Percentiles rank a stretch among this genome's conserved stretches.
These are phyloP conservation scores for Mythimna albipuncta DNA, from an alignment of 2,888 invertebrate species.

Conservation along the genomic window DNA sequence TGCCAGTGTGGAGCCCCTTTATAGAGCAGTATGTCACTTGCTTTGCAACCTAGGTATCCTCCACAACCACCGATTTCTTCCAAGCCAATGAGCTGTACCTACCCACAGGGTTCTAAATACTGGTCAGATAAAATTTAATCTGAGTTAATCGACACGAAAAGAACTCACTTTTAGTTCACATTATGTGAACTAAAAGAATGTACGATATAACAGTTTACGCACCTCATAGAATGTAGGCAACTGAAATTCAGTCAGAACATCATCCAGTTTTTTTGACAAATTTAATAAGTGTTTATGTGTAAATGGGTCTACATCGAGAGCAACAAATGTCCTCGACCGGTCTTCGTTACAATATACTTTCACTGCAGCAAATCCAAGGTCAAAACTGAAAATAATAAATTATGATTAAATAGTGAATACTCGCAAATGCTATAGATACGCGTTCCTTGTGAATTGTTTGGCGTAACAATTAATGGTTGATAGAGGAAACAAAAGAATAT, in stretches of 20 bases:
- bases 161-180: too few species aligned
- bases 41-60: too few species aligned
- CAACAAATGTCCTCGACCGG: conserved; percentile 95
- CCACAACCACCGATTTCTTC: too few species aligned
- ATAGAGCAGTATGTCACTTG: too few species aligned
- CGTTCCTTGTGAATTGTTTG: not conserved
- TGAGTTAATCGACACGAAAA: too few species aligned
- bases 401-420: too few species aligned
- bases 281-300: conserved; percentile 90
- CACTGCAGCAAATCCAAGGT: conserved; percentile 91
- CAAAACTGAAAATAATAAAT: conserved; percentile 85
- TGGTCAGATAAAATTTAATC: too few species aligned
- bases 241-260: conserved; percentile 93
- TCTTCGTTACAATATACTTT: conserved; percentile 96
- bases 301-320: conserved; percentile 91
- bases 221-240: conserved; percentile 95
- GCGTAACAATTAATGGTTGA: not conserved
- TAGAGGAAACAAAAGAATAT: too few species aligned
- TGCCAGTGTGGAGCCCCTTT: too few species aligned
- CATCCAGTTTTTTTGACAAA: conserved; percentile 92
- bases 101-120: too few species aligned
- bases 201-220: conserved; percentile 54
- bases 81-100: too few species aligned
- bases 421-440: not conserved
- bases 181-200: too few species aligned